Evolutionary conservation across 2,113 vertebrate species (phyloP).

Genomic region (Triplophysa dalaica): DNA sequence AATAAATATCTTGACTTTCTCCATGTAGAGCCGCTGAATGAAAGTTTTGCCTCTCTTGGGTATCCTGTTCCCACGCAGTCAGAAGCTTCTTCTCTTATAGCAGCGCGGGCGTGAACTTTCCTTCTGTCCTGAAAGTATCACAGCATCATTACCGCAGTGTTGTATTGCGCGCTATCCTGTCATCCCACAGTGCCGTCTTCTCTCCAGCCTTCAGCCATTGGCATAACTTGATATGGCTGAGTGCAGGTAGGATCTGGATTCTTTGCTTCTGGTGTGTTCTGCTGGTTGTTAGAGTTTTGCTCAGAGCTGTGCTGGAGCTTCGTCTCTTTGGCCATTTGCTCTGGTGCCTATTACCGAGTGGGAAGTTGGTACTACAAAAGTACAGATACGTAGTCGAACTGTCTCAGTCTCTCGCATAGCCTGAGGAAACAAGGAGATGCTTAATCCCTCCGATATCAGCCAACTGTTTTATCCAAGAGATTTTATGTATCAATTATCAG

Average conservation of each 20-base stretch:
- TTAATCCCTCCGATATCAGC: slow-evolving; percentile 19
- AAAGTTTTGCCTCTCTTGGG: neutral
- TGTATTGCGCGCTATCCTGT: slow-evolving; percentile 1
- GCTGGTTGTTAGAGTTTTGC: neutral
- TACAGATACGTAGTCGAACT: neutral
- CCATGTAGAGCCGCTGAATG: neutral
- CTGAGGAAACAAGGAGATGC: neutral
- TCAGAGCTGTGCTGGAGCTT: neutral
- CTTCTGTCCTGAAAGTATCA: slow-evolving; percentile 19
- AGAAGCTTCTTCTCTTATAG: neutral
- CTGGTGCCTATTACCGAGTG: slow-evolving; percentile 9
- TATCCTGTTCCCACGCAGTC: slow-evolving; percentile 3
- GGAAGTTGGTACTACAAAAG: neutral
- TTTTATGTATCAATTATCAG: slow-evolving; percentile 60
- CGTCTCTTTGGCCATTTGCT: neutral
- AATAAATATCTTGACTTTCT: slow-evolving; percentile 20
- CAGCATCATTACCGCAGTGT: slow-evolving; percentile 36
- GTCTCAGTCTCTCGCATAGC: slow-evolving; percentile 3
- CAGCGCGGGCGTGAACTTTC: slow-evolving; percentile 3
- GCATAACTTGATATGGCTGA: slow-evolving; percentile 33
- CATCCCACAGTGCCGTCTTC: slow-evolving; percentile 17
- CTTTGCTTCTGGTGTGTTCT: slow-evolving; percentile 24
- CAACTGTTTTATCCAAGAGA: slow-evolving; percentile 38
- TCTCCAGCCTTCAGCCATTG: neutral
- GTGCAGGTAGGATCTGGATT: slow-evolving; percentile 1